Percentiles rank a stretch among this genome's conserved stretches.
Conservation (phyloP, 2,888 invertebrate species). For the Mesorhabditis belari region DNA sequence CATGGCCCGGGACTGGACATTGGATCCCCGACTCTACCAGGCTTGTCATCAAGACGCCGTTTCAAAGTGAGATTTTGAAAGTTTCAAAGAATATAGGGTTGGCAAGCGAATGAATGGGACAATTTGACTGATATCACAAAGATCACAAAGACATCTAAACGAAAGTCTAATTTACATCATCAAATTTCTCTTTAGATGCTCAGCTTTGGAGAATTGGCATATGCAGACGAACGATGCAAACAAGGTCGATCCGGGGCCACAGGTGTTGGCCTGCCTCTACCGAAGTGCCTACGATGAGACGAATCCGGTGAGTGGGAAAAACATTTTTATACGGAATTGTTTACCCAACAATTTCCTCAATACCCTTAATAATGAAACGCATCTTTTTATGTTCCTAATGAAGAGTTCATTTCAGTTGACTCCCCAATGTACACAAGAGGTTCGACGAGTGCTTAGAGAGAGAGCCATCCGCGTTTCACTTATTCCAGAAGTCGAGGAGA, state of each 20-base stretch:
- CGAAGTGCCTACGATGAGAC: slow-evolving; percentile 58
- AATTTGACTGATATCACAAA: too few species aligned
- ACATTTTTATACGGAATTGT: not conserved
- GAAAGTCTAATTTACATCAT: not conserved
- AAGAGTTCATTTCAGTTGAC: slow-evolving; percentile 55
- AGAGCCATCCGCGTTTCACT: slow-evolving; percentile 84
- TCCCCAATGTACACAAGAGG: slow-evolving; percentile 64
- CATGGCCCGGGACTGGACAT: slow-evolving; percentile 83
- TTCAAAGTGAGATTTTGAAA: slow-evolving; percentile 56
- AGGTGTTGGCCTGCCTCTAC: slow-evolving; percentile 84
- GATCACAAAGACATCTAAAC: not conserved
- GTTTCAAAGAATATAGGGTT: too few species aligned
- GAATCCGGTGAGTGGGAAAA: slow-evolving; percentile 26
- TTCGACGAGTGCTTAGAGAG: slow-evolving; percentile 83
- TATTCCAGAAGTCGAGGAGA: slow-evolving; percentile 84
- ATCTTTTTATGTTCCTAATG: not conserved
- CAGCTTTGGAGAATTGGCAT: slow-evolving; percentile 48
- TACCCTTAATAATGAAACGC: slow-evolving; percentile 31
- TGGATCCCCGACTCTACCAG: slow-evolving; percentile 80
- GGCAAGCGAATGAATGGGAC: too few species aligned
- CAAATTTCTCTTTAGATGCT: slow-evolving; percentile 24
- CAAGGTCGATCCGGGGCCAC: slow-evolving; percentile 72
- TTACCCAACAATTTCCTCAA: not conserved
- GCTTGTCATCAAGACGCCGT: slow-evolving; percentile 80
- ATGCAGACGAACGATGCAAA: slow-evolving; percentile 29